These are phyloP conservation scores for Steinernema hermaphroditum DNA, from an alignment of 2,888 invertebrate species.

Conservation along the genomic window DNA sequence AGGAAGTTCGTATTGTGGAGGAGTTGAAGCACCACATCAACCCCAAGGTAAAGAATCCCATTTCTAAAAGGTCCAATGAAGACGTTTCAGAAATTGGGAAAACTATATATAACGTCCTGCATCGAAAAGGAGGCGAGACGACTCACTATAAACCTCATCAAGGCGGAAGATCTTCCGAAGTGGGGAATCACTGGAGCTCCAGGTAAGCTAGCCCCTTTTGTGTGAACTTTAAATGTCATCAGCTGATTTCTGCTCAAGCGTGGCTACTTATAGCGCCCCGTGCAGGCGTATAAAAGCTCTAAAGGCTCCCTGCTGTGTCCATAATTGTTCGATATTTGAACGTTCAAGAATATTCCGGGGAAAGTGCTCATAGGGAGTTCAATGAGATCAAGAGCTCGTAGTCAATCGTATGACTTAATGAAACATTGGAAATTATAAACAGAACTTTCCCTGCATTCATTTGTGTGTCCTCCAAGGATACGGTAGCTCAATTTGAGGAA, in stretches of 20 bases:
- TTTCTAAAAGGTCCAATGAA: neutral
- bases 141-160: conserved; percentile 67
- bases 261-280: neutral
- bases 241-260: neutral
- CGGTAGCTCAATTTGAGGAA: no score
- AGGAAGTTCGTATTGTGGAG: conserved; percentile 68
- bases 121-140: conserved; percentile 67
- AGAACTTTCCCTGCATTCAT: no score
- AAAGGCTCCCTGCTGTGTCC: neutral
- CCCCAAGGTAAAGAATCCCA: conserved; percentile 53
- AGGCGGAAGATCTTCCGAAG: conserved; percentile 68
- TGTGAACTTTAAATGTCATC: neutral
- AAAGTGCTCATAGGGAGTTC: no score
- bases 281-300: neutral
- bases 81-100: conserved; percentile 68
- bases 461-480: no score
- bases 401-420: no score
- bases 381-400: no score
- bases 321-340: no score
- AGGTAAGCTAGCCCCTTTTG: conserved; percentile 58
- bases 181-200: conserved; percentile 69
- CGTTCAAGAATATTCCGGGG: no score
- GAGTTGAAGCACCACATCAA: conserved; percentile 65
- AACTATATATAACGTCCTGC: conserved; percentile 66
- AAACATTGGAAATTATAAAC: no score